Evolutionary conservation across 2,888 invertebrate species (phyloP), one percentile per base, ranked within the genome.

Genomic region (Tenthredo distinguenda): DNA sequence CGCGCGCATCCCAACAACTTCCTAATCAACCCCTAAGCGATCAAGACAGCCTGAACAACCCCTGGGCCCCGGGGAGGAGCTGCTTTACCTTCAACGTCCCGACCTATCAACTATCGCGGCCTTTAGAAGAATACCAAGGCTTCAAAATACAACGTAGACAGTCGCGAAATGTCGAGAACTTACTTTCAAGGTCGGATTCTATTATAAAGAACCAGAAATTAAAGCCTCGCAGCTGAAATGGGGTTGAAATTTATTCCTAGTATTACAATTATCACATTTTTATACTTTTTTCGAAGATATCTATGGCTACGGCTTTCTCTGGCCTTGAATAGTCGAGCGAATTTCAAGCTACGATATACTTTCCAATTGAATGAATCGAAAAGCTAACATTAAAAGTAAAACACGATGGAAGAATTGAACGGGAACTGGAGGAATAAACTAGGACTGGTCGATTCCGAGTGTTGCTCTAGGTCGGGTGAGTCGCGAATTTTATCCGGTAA

Each of bases 1-100:
- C 83, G 83, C 83, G 83, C 83, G 83, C 83, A 83, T 83, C 83
- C 83, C 68, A 83, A 83, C 65, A 31, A 83, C 65, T 83, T 83
- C 65, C 81, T 81, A 81, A 81, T 81, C 81, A 81, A 81, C 81
- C 81, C 65, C 81, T 62, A 26, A 40, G 62, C 81, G 65, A 81
- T 50, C 81, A 81, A 81, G 81, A 81, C 81, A 50, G 43, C 65
- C 31, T 31, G 68, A 71, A 50, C 68, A 68, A 68, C 43, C 68
- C 68, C 58, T 40, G 21, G n/a, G 21, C 40, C 40, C n/a, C 55
- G 77, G 55, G 77, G 81, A 43, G 81, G 65, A 81, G 81, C 62
- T 65, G 62, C 65, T 62, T 34, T 62, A 81, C 37, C 62, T 31
- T 34, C 62, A 15, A 62, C 12, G 65, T 40, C 47, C 18, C 77